Evolutionary conservation across 2,113 vertebrate species (phyloP).

Genomic region (Pluvianellus socialis): DNA sequence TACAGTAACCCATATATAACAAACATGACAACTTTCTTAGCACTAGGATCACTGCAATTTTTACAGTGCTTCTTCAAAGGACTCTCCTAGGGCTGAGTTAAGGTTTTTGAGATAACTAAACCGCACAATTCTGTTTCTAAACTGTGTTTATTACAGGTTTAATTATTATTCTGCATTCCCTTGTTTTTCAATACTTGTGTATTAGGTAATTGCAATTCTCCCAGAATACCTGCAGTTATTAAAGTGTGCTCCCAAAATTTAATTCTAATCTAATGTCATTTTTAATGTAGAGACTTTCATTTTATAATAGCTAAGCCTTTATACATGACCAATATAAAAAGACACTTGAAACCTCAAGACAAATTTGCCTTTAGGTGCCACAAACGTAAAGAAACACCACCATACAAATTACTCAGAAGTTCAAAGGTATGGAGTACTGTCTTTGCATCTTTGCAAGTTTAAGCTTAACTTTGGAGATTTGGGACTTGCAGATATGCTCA

Average conservation of each 20-base stretch:
- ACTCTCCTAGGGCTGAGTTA: neutral
- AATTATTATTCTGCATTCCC: neutral
- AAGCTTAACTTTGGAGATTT: neutral
- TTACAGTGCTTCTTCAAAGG: neutral
- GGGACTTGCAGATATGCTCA: neutral
- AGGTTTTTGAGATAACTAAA: neutral
- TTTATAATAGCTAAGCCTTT: neutral
- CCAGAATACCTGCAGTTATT: conserved; percentile 15
- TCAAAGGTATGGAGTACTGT: neutral
- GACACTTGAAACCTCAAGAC: neutral
- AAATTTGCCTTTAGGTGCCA: neutral
- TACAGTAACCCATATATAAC: neutral
- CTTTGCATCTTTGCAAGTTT: neutral
- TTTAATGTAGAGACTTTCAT: neutral
- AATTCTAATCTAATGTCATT: neutral
- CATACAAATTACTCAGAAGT: neutral
- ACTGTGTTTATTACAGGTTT: neutral
- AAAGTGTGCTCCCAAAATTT: neutral
- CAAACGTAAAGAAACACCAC: neutral
- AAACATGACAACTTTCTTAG: neutral
- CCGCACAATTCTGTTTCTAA: neutral
- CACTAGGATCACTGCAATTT: neutral
- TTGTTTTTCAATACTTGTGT: neutral
- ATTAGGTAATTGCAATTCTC: neutral
- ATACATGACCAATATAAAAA: neutral